phyloP scores from a whole-genome alignment of 2,113 vertebrate species.

The Prionailurus bengalensis region DNA sequence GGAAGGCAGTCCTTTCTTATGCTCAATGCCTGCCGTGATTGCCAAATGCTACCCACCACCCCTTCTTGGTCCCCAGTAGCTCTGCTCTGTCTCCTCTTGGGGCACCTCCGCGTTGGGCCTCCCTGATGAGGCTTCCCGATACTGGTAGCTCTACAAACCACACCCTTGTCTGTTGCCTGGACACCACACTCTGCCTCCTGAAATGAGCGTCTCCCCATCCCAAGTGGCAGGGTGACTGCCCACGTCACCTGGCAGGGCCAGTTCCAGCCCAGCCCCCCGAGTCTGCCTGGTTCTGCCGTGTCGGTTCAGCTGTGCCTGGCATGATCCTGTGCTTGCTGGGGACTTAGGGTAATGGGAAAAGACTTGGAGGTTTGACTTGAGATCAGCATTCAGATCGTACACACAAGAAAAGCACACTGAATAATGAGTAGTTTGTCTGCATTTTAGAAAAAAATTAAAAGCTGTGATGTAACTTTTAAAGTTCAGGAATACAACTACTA shows the following conservation, averaged over 20 bases:
- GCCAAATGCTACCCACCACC: not conserved
- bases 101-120: not conserved
- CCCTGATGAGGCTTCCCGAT: not conserved
- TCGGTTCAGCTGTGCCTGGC: not conserved
- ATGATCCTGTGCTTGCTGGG: not conserved
- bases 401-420: not conserved
- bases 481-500: not conserved
- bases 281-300: not conserved
- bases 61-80: rapidly evolving
- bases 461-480: not conserved
- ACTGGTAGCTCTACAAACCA: not conserved
- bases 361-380: not conserved
- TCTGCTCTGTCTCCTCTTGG: not conserved
- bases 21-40: not conserved
- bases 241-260: not conserved
- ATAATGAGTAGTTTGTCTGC: not conserved
- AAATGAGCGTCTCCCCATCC: not conserved
- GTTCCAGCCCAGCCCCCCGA: not conserved
- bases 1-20: not conserved
- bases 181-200: not conserved
- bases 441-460: not conserved
- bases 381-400: not conserved
- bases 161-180: not conserved
- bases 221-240: not conserved
- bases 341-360: not conserved